Evolutionary conservation across 1,140 invertebrate genomes (phyloP), one percentile per base, ranked within the genome.

Genomic region (Drosophila kurseongensis): DNA sequence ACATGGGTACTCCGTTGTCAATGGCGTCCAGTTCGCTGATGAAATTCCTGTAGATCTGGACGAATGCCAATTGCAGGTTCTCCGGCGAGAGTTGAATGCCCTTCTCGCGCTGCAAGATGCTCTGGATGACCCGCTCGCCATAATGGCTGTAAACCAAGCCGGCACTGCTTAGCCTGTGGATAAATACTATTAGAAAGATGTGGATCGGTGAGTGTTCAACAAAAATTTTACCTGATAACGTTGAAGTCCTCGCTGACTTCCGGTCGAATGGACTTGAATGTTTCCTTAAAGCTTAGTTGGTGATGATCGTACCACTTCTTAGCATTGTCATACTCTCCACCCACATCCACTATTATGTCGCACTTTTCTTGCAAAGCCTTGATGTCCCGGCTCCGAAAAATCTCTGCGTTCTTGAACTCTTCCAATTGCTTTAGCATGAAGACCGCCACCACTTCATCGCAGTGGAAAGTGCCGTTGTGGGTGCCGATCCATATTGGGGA

Each of bases 281-380:
- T 95, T 60, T 95, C 93, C 51, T 91, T 93, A 66, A 95, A 95
- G 40, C 94, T 94, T 93, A 95, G 95, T 93, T 99, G 98, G 92
- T 99, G 99, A 93, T 99, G 99, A 93, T 99, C 99, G 93, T 96
- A 99, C 81, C 96, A 94, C 67, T 96, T 94, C 48, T 89, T 96
- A 2, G 93, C 91, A 51, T 95, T 95, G 93, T 99, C 95, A 93
- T 96, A 99, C 14, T 95, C 94, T 6, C 94, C 95, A n/a, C 99
- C 99, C 29, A 99, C 98, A 94, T 99, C 99, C 5, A 99, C 96
- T 18, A 99, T 97, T 77, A 99, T 96, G 91, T 99, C 97, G 94
- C 98, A 99, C n/a, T 82, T 89, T 5, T 94, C 94, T 12, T 96
- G 94, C 44, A 99, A 93, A 68, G 96, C 88, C 9, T 92, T 86